These are phyloP conservation scores for Typhlomys cinereus DNA, from an alignment of 2,113 vertebrate genomes.

Conservation along the genomic window DNA sequence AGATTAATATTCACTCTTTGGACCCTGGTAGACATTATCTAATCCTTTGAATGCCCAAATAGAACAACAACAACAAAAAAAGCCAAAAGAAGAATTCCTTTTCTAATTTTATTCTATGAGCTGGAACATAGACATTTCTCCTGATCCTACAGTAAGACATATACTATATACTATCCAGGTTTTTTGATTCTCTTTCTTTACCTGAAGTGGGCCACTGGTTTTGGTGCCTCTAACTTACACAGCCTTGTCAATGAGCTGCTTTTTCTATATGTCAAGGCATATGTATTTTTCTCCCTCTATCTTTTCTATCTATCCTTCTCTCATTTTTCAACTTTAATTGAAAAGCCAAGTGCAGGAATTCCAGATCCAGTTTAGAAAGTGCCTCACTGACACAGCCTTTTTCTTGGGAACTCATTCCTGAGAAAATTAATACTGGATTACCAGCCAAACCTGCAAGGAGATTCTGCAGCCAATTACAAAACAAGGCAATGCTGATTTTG, in stretches of 20 bases:
- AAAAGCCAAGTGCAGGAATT: not conserved
- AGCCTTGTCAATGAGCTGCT: not conserved
- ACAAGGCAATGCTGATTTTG: too few species aligned
- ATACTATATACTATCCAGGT: not conserved
- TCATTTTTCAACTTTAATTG: not conserved
- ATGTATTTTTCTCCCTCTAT: not conserved
- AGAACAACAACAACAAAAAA: too few species aligned
- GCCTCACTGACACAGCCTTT: not conserved
- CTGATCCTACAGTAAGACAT: not conserved
- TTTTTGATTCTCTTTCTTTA: not conserved
- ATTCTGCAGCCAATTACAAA: not conserved
- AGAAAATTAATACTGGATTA: not conserved
- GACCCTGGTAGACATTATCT: not conserved
- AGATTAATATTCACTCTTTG: not conserved
- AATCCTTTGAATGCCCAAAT: not conserved
- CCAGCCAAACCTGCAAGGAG: not conserved
- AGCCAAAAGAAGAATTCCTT: not conserved
- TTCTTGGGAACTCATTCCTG: not conserved
- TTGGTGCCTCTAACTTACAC: not conserved
- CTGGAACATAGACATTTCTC: not conserved
- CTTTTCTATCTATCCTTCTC: not conserved
- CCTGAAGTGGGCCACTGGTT: not conserved
- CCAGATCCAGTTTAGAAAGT: not conserved
- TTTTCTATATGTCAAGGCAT: not conserved
- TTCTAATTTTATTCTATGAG: not conserved